Evolutionary conservation across 2,888 invertebrate species (phyloP).

Genomic region (Oscheius sp.): DNA sequence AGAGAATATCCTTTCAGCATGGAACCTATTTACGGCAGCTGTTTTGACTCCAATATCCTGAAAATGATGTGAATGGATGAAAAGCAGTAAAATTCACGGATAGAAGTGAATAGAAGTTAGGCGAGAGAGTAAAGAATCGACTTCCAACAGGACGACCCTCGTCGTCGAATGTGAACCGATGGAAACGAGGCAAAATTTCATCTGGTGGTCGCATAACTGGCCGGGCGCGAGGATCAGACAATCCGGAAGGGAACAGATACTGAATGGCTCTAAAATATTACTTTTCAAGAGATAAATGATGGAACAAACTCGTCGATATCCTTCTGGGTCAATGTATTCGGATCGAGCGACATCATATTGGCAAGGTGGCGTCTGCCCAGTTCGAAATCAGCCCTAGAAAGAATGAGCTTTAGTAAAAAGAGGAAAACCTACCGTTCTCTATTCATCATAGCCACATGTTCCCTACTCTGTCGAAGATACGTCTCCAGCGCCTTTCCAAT

Average conservation of each 20-base stretch:
- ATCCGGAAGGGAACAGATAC: conserved; percentile 94
- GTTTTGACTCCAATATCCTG: conserved; percentile 65
- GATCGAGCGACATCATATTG: conserved; percentile 96
- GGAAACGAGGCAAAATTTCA: conserved; percentile 76
- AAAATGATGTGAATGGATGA: conserved; percentile 13
- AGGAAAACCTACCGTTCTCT: conserved; percentile 47
- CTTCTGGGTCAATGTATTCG: conserved; percentile 85
- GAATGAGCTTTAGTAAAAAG: not conserved
- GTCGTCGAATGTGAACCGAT: conserved; percentile 75
- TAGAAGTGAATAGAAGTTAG: conserved; percentile 86
- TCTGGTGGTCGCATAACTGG: conserved; percentile 91
- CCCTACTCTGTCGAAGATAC: conserved; percentile 58
- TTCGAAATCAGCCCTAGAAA: conserved; percentile 81
- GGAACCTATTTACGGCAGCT: conserved; percentile 52
- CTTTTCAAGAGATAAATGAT: not conserved
- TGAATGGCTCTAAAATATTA: conserved; percentile 82
- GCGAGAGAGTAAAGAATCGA: conserved; percentile 89
- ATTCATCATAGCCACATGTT: conserved; percentile 72
- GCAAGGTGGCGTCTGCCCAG: conserved; percentile 94
- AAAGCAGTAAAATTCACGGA: conserved; percentile 78
- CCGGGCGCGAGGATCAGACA: conserved; percentile 86
- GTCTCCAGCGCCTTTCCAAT: conserved; percentile 64
- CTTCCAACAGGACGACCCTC: conserved; percentile 90
- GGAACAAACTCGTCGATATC: conserved; percentile 82
- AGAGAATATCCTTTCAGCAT: conserved; percentile 54